These are phyloP conservation scores for Xenentodon cancila DNA, from an alignment of 2,797 vertebrate genomes.

Conservation along the genomic window DNA sequence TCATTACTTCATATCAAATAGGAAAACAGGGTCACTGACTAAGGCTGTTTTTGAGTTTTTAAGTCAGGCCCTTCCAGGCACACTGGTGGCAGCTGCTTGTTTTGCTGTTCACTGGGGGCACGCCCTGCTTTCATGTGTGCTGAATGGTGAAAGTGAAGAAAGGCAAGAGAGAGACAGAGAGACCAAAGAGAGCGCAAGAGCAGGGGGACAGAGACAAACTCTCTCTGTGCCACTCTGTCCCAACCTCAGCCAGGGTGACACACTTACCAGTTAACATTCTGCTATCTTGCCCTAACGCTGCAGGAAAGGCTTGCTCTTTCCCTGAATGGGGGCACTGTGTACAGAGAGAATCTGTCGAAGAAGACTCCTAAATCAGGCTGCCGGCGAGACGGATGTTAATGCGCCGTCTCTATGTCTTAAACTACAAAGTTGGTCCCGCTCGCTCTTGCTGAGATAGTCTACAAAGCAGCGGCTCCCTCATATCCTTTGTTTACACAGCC, in stretches of 20 bases:
- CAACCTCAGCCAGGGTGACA: constrained; percentile 79
- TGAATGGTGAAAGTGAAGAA: constrained; percentile 62
- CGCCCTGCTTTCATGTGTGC: constrained; percentile 84
- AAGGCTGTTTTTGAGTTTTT: constrained; percentile 77
- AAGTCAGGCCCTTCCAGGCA: constrained; percentile 75
- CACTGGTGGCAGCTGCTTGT: constrained; percentile 79
- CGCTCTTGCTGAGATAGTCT: constrained; percentile 63
- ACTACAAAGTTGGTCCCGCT: constrained; percentile 59
- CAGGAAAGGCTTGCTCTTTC: constrained; percentile 67
- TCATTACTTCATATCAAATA: constrained; percentile 74
- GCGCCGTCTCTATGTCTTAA: constrained; percentile 70
- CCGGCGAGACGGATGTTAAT: constrained; percentile 71
- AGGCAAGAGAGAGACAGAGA: constrained; percentile 32
- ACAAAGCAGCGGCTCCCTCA: constrained; percentile 60
- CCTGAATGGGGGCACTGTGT: constrained; percentile 65
- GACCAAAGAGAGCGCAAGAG: constrained; percentile 50
- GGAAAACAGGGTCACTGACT: constrained; percentile 71
- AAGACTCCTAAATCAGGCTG: constrained; percentile 72
- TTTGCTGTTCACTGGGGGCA: constrained; percentile 82
- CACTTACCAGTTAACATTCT: constrained; percentile 76
- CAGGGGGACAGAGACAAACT: constrained; percentile 64
- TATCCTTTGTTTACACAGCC: constrained; percentile 81
- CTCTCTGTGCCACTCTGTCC: constrained; percentile 73
- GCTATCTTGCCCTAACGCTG: constrained; percentile 71
- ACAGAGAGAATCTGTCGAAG: constrained; percentile 72